A percentile compares a stretch with the other conserved stretches of the same genome.
Evolutionary conservation across 2,888 invertebrate genomes (phyloP).

Genomic region (Drosophila paramelanica): DNA sequence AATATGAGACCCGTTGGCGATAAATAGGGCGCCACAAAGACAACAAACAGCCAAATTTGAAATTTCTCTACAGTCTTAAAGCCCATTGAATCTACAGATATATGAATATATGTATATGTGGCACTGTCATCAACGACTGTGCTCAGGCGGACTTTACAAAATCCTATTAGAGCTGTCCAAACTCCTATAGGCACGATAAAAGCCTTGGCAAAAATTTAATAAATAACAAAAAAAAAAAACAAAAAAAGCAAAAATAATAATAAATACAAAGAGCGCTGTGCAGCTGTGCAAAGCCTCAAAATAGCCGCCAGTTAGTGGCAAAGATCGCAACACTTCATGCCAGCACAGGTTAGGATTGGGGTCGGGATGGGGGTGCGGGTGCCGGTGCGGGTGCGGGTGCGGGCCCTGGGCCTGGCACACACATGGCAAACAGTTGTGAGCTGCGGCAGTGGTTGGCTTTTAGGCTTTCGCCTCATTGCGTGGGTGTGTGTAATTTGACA

Average conservation of each 20-base stretch:
- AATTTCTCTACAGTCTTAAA: conserved; percentile 38
- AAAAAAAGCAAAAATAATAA: conserved; percentile 55
- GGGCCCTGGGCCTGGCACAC: conserved; percentile 43
- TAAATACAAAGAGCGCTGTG: conserved; percentile 72
- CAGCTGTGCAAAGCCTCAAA: conserved; percentile 70
- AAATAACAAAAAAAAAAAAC: conserved; percentile 41
- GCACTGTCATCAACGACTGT: conserved; percentile 46
- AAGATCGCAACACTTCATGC: conserved; percentile 61
- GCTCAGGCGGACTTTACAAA: conserved; percentile 53
- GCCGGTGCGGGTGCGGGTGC: conserved; percentile 2
- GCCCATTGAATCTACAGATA: conserved; percentile 39
- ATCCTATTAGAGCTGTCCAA: conserved; percentile 76
- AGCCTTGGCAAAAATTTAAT: conserved; percentile 72
- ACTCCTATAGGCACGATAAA: conserved; percentile 49
- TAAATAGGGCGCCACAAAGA: conserved; percentile 49
- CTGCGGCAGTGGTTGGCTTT: conserved; percentile 33
- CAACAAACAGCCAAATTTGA: conserved; percentile 24
- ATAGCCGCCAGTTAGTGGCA: conserved; percentile 69
- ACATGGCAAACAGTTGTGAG: conserved; percentile 48
- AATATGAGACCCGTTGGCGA: conserved; percentile 52
- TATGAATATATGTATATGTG: neutral
- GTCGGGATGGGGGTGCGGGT: neutral
- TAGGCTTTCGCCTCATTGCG: conserved; percentile 55
- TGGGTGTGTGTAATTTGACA: conserved; percentile 81
- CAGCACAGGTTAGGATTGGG: conserved; percentile 16